Conservation (phyloP, 2,888 invertebrate genomes). For the Polymixis lichenea region DNA sequence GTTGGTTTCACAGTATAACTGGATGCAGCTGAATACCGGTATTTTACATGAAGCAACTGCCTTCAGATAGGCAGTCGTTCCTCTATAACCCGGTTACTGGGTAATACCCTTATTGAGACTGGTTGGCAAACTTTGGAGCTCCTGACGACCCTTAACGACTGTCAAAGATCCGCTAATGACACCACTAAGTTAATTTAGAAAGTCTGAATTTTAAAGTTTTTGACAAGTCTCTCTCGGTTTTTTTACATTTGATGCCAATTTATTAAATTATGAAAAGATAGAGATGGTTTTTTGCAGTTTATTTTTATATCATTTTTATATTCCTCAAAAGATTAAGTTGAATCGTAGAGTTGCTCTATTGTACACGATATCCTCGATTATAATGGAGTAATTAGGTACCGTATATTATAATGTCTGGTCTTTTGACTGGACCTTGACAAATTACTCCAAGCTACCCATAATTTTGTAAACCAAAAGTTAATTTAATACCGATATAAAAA, state of each 20-base stretch:
- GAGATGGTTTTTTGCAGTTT: background rate
- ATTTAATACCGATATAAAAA: too few relatives aligned
- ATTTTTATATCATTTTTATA: background rate
- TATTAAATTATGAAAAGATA: background rate
- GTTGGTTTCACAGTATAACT: too few relatives aligned
- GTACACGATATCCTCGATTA: background rate
- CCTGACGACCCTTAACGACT: too few relatives aligned
- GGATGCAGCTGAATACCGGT: too few relatives aligned
- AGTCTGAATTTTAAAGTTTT: background rate
- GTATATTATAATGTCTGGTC: background rate
- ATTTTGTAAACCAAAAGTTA: too few relatives aligned
- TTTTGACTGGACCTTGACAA: background rate
- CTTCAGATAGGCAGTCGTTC: too few relatives aligned
- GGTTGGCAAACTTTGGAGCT: too few relatives aligned
- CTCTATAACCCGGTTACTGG: too few relatives aligned
- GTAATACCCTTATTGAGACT: too few relatives aligned
- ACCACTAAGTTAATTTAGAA: too few relatives aligned
- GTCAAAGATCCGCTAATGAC: too few relatives aligned
- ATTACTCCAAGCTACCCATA: background rate
- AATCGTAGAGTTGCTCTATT: background rate
- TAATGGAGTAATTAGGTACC: background rate
- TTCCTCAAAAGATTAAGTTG: background rate
- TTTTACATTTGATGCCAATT: background rate
- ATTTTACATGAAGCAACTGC: too few relatives aligned
- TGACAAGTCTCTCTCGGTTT: background rate